Evolutionary conservation across 30 jellyfish, hydroid and myxozoan genomes (phyloP), one percentile per base, ranked within the genome.

Genomic region (Hydractinia echinata): DNA sequence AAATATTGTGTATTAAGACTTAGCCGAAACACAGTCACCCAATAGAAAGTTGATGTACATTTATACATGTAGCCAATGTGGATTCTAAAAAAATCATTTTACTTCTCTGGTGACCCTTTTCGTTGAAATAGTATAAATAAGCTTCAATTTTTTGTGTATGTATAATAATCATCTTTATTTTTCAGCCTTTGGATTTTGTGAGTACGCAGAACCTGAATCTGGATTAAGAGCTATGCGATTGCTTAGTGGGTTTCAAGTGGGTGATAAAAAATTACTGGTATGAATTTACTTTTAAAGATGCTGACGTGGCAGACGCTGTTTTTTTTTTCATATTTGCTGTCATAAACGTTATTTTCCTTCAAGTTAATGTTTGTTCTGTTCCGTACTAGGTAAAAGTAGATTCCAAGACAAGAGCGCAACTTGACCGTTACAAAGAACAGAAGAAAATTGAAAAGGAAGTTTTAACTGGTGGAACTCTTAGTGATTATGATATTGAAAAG

Each of bases 151-250:
- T 64, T 64, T 7, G 39, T 6, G 7, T 64, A 6, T 64, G 19
- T 64, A n/a, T 64, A 16, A 58, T 58, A 58, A n/a, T 64, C 74
- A 30, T 2, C 18, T 13, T 61, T 69, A 11, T 44, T 30, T 84
- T 89, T 20, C 56, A 92, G 96, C 97, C 10, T 94, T 94, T 89
- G 99, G 99, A 62, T 94, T 94, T 87, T 88, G 97, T 85, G 99
- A 94, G 82, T 94, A 94, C 77, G 72, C 92, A 14, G 81, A 79
- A 6, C 97, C 96, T 0, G 99, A 83, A 54, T 95, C 97, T 21
- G 99, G 90, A 1, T 60, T 94, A 19, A 74, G 99, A 60, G 81
- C 96, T 8, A 88, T 94, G 96, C 72, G 99, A 61, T 67, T 94
- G 80, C 72, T 94, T 62, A 94, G 87, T 85, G 96, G 95, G 30